These are phyloP conservation scores for Sylvilagus floridanus DNA, from an alignment of 2,797 vertebrate genomes.

Conservation along the genomic window DNA sequence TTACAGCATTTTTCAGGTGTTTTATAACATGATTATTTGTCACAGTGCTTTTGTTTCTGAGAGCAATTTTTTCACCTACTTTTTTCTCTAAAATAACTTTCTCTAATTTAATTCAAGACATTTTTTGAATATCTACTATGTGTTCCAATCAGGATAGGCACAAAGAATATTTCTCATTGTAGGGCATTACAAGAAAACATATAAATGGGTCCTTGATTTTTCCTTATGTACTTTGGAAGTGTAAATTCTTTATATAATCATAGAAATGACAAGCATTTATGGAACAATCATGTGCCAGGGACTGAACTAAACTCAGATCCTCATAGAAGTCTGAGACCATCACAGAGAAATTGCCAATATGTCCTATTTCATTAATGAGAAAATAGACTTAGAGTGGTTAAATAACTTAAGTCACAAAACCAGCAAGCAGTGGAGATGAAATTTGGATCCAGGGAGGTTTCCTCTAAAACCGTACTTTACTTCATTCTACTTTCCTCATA, in stretches of 20 bases:
- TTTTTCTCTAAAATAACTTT: constrained; percentile 41
- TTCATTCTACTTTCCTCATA: background rate
- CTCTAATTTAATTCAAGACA: constrained; percentile 30
- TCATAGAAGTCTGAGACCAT: background rate
- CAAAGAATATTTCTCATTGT: background rate
- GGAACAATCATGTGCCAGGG: background rate
- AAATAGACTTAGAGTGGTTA: background rate
- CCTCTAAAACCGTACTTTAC: background rate
- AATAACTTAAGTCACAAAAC: background rate
- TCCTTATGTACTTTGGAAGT: constrained; percentile 25
- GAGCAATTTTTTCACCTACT: constrained; percentile 35
- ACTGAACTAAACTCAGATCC: background rate
- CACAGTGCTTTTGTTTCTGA: constrained; percentile 5
- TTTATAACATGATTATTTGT: constrained; percentile 29
- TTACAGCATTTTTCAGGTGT: constrained; percentile 14
- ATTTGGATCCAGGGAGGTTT: background rate
- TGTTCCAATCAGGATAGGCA: background rate
- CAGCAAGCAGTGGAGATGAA: background rate
- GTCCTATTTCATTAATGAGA: background rate
- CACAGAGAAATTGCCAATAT: background rate
- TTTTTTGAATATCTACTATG: background rate
- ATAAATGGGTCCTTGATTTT: background rate
- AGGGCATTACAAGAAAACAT: background rate
- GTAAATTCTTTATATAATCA: constrained; percentile 43
- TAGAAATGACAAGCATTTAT: constrained; percentile 8